Evolutionary conservation across 2,888 invertebrate species (phyloP), one percentile per base, ranked within the genome.

Genomic region (Netelia melanura): DNA sequence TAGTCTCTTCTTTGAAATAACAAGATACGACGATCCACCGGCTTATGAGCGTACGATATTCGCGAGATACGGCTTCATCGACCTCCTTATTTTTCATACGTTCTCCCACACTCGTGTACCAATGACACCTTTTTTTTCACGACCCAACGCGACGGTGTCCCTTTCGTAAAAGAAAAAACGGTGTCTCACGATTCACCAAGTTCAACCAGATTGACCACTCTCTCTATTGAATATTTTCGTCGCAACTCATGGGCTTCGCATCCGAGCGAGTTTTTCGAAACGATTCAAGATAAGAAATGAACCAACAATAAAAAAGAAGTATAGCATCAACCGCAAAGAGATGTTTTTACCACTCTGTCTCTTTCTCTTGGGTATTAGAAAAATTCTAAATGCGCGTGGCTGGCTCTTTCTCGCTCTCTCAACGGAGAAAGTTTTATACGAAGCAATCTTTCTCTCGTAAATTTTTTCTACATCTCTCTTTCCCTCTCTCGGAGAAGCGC

Each of bases 381-480:
- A 71, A 82, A 23, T 65, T 61, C 75, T 71, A 21, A 77, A 65
- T 23, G 11, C 48, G 25, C 54, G 23, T 81, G 25, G 62, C 30
- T 64, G 48, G 38, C 8, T 71, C 65, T 48, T 48, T 67, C 61
- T 70, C 70, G 43, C 62, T 72, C 65, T 68, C 56, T 78, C 54
- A 30, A 61, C 58, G 85, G 85, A 71, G 85, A 85, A 85, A 82
- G 82, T 85, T 82, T 82, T 85, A 78, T 74, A 61, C 58, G 61
- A 75, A 61, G 38, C 74, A 61, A 82, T 85, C 65, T 58, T 71
- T 70, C 82, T 61, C 76, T 52, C 58, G 38, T 65, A 56, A 14
- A 56, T 67, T 79, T 68, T 77, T 3, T 64, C 14, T 67, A 10
- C 52, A 14, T 54, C 61, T 11, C 30, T 67, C 54, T 67, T 14